These are phyloP conservation scores for Tolmerus cingulatus DNA, from an alignment of 2,888 invertebrate genomes.

Conservation along the genomic window DNA sequence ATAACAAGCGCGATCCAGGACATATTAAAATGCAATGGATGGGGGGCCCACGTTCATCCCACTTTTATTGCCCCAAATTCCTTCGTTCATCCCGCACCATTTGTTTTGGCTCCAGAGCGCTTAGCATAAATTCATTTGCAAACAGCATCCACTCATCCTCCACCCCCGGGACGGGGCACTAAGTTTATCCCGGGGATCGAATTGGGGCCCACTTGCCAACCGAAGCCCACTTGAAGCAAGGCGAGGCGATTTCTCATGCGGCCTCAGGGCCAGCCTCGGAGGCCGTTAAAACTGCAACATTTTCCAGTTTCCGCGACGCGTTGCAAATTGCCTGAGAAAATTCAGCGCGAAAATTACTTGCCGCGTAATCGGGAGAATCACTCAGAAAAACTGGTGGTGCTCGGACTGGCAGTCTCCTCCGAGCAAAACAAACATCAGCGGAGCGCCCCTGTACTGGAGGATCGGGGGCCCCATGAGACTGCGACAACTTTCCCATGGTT, in stretches of 20 bases:
- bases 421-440: background rate
- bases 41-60: background rate
- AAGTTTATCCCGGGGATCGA: background rate
- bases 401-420: background rate
- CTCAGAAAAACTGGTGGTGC: background rate
- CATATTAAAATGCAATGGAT: background rate
- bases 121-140: background rate
- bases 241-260: too few species aligned
- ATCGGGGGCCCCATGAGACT: background rate
- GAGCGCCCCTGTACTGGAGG: background rate
- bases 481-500: background rate
- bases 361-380: background rate
- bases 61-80: background rate
- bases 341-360: background rate
- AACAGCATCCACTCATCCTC: background rate
- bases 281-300: background rate
- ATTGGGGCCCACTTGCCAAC: background rate
- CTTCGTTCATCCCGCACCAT: background rate
- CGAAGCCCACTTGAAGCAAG: background rate
- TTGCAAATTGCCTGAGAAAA: background rate
- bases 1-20: background rate
- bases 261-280: background rate
- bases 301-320: background rate
- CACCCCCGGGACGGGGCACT: background rate
- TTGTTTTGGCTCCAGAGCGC: background rate